A percentile compares a stretch with the other conserved stretches of the same genome.
Evolutionary conservation across 2,888 invertebrate genomes (phyloP).

Genomic region (Sabatieria punctata): DNA sequence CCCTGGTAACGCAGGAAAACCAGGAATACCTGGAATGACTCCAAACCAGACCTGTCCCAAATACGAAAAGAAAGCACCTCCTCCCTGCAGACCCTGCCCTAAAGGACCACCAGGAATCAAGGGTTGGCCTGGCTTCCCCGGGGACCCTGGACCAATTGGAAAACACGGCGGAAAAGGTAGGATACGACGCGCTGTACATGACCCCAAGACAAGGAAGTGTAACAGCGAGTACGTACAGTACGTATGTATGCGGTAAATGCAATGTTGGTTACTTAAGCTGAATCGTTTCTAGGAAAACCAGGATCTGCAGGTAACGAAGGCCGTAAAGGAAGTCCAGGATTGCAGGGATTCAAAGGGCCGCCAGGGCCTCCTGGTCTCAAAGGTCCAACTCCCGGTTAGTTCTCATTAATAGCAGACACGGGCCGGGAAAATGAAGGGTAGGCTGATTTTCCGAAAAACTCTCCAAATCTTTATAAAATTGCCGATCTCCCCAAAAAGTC

Average conservation of each 20-base stretch:
- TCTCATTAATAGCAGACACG: too few species aligned
- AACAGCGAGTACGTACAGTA: too few species aligned
- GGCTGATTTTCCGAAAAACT: too few species aligned
- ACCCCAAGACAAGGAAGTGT: too few species aligned
- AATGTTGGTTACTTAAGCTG: too few species aligned
- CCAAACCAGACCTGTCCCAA: conserved; percentile 30
- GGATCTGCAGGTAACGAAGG: conserved; percentile 25
- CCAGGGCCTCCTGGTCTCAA: conserved; percentile 31
- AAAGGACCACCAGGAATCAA: conserved; percentile 26
- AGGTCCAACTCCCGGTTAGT: conserved; percentile 28
- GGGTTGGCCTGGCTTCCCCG: conserved; percentile 32
- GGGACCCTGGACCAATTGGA: conserved; percentile 26
- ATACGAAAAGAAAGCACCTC: conserved; percentile 22
- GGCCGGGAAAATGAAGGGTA: too few species aligned
- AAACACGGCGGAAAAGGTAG: conserved; percentile 25
- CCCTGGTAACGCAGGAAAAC: conserved; percentile 24
- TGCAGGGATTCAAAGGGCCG: conserved; percentile 19
- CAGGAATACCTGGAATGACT: conserved; percentile 26
- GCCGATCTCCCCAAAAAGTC: too few species aligned
- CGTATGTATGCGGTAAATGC: too few species aligned
- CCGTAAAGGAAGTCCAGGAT: conserved; percentile 7
- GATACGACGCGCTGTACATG: too few species aligned
- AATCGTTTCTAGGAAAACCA: too few species aligned
- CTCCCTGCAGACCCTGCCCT: conserved; percentile 28
- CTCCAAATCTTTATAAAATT: too few species aligned